Percentiles rank a stretch among this genome's conserved stretches.
phyloP scores from a whole-genome alignment of 2,797 vertebrate species.

The Molossus molossus region DNA sequence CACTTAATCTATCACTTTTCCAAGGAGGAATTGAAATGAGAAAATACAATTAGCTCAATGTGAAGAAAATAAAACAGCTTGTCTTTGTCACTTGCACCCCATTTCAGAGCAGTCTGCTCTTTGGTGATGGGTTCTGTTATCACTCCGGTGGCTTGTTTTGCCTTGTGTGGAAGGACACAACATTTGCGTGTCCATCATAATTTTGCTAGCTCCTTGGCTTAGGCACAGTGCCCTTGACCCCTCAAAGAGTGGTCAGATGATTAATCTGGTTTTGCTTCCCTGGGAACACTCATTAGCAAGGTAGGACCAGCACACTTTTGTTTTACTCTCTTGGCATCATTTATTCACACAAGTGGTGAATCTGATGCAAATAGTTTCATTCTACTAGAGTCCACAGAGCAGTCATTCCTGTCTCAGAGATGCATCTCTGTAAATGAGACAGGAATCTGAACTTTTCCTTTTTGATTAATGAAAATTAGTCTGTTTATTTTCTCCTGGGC shows the following conservation, averaged over 20 bases:
- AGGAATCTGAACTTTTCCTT: neutral
- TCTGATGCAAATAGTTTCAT: neutral
- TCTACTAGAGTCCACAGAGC: neutral
- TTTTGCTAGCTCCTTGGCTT: neutral
- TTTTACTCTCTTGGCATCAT: neutral
- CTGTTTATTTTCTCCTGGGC: neutral
- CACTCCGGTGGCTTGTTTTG: neutral
- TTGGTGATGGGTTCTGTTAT: neutral
- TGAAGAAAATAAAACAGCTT: neutral
- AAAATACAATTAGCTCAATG: neutral
- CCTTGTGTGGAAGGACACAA: neutral
- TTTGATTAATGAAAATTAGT: neutral
- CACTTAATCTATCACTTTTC: neutral
- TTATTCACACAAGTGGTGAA: neutral
- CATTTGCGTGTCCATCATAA: neutral
- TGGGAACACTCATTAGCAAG: neutral
- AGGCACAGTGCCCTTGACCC: neutral
- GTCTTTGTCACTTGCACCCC: neutral
- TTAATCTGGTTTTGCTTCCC: neutral
- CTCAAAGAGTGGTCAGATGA: neutral
- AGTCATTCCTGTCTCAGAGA: neutral
- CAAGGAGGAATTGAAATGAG: neutral
- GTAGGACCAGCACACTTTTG: neutral
- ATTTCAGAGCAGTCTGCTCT: neutral
- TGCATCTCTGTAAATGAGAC: neutral